Percentiles rank a stretch among this genome's conserved stretches.
phyloP scores from a whole-genome alignment of 2,797 vertebrate genomes.

The Choloepus didactylus region DNA sequence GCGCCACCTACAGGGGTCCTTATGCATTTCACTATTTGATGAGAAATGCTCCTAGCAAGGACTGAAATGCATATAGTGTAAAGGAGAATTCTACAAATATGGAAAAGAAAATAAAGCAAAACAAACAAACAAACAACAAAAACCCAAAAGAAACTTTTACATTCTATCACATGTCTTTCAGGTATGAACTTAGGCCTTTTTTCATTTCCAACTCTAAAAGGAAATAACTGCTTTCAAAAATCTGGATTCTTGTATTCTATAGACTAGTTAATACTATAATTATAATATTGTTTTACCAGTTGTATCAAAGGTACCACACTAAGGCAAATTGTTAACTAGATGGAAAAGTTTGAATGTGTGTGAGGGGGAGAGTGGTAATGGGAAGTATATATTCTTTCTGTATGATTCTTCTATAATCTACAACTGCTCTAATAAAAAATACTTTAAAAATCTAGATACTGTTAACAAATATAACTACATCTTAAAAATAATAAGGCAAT shows the following conservation, averaged over 20 bases:
- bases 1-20: slow-evolving; percentile 90
- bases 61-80: neutral
- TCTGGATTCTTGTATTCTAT: neutral
- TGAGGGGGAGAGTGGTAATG: too few relatives aligned
- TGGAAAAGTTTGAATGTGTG: too few relatives aligned
- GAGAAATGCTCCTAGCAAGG: neutral
- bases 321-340: too few relatives aligned
- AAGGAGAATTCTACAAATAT: neutral
- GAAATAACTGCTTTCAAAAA: slow-evolving; percentile 28
- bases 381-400: too few relatives aligned
- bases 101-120: slow-evolving; percentile 54
- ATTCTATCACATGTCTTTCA: neutral
- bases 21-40: slow-evolving; percentile 50
- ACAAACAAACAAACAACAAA: slow-evolving; percentile 13
- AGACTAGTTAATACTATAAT: too few relatives aligned
- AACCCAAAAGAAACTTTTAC: neutral
- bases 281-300: too few relatives aligned
- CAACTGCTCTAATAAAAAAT: neutral
- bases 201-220: slow-evolving; percentile 1
- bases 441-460: neutral
- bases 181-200: neutral
- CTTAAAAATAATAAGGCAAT: slow-evolving; percentile 2
- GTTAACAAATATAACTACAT: neutral
- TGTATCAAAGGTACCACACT: too few relatives aligned
- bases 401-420: too few relatives aligned